Evolutionary conservation across 2,797 vertebrate species (phyloP), one percentile per base, ranked within the genome.

Genomic region (Brachymystax lenok): DNA sequence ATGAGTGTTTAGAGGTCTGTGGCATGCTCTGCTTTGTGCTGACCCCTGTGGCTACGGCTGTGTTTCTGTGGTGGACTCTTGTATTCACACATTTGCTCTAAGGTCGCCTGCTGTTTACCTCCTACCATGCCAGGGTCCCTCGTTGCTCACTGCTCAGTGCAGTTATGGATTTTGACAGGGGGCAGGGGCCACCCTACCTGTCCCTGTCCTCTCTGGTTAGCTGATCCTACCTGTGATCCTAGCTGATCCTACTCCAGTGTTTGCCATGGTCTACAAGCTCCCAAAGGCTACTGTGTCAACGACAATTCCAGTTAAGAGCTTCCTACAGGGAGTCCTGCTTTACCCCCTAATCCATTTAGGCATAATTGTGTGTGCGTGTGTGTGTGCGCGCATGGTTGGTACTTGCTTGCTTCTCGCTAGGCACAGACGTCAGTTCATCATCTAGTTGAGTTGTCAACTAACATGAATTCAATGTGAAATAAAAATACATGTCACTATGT

Each of bases 271-370:
- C 68, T 71, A 35, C 59, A 54, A 30, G 59, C 35, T 63, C 77
- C 74, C 6, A 19, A 71, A 76, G 76, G 75, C 61, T 46, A 83
- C 69, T 68, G 59, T 80, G 82, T 77, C 73, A 88, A 79, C 68
- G 75, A 78, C 77, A 80, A 79, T 83, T 83, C 81, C 78, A 84
- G 80, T 85, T 87, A 81, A 82, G 84, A 80, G 86, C 84, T 84
- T 84, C 72, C 70, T 71, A 52, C 66, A 54, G 24, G 14, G 50
- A 71, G 46, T 35, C 50, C 24, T 71, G 70, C 51, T 54, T 56
- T 40, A 69, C 68, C 66, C 61, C 35, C 74, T 89, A 88, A 92
- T 92, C 89, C 84, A 83, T 82, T 91, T 84, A 72, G 51, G 52
- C 16, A 33, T 17, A 35, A 33, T 27, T 74, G 10, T 67, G 46